A percentile compares a stretch with the other conserved stretches of the same genome.
phyloP scores from a whole-genome alignment of 2,888 invertebrate species.

The Plebejus melissa region DNA sequence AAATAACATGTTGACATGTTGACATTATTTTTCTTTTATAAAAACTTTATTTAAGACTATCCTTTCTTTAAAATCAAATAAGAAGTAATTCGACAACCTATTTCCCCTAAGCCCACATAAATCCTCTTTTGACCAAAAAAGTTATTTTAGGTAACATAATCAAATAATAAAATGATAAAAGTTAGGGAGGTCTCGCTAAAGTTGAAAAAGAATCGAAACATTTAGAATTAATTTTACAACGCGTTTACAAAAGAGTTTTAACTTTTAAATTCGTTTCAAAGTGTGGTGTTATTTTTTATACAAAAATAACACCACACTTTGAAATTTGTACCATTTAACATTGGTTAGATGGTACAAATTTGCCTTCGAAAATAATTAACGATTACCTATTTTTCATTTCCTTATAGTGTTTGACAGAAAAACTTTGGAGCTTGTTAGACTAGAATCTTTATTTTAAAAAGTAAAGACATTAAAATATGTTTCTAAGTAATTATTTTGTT shows the following conservation, averaged over 20 bases:
- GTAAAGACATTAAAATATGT: too few species aligned
- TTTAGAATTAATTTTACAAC: background rate
- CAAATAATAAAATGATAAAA: conserved; percentile 12
- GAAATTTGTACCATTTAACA: too few species aligned
- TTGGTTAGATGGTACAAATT: too few species aligned
- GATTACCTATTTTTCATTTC: too few species aligned
- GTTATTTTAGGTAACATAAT: background rate
- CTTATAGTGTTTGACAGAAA: too few species aligned
- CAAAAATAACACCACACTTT: too few species aligned
- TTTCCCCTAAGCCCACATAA: background rate
- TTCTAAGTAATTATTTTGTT: too few species aligned
- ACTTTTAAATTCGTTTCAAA: background rate
- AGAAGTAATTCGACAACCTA: background rate
- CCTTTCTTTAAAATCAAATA: background rate
- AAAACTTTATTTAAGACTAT: background rate
- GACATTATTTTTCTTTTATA: too few species aligned
- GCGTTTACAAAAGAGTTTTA: background rate
- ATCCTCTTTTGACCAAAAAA: background rate
- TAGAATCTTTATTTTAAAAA: too few species aligned
- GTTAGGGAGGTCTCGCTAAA: background rate
- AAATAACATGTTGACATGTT: too few species aligned
- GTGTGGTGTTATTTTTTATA: background rate
- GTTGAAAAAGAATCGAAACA: background rate
- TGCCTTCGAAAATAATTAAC: too few species aligned
- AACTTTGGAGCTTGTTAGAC: too few species aligned